Percentiles rank a stretch among this genome's conserved stretches.
Conservation (phyloP, 2,888 invertebrate genomes). For the Drosophila gaucha region DNA sequence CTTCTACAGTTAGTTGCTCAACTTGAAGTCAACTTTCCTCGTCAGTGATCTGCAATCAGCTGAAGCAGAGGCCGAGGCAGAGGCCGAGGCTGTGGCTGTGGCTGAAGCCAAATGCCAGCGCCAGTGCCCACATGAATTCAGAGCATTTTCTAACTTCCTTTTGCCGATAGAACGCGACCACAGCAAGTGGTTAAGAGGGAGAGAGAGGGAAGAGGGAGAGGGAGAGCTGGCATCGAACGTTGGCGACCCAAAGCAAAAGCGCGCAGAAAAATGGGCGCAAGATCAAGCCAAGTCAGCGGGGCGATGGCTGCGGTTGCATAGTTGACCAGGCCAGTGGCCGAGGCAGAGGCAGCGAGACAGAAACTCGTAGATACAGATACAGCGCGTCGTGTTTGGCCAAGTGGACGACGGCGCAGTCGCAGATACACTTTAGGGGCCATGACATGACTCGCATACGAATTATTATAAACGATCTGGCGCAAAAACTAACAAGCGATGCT, state of each 20-base stretch:
- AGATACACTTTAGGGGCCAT: constrained; percentile 81
- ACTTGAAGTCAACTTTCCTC: constrained; percentile 19
- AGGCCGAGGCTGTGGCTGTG: not conserved
- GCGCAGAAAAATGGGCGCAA: constrained; percentile 68
- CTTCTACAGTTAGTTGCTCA: constrained; percentile 14
- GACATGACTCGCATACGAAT: constrained; percentile 83
- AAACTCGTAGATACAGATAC: constrained; percentile 72
- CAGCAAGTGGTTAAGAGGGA: constrained; percentile 35
- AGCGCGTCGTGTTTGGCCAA: constrained; percentile 59
- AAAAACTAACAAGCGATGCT: constrained; percentile 73
- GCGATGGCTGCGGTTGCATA: constrained; percentile 62
- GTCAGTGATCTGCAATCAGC: constrained; percentile 49
- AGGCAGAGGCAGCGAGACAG: constrained; percentile 17
- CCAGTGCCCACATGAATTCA: constrained; percentile 68
- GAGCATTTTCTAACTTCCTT: constrained; percentile 80
- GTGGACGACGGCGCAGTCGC: constrained; percentile 66
- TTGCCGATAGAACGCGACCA: constrained; percentile 62
- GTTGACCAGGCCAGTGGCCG: constrained; percentile 64
- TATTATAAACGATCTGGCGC: constrained; percentile 80
- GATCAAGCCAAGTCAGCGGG: constrained; percentile 58
- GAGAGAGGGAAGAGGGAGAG: not conserved
- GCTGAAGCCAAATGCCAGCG: constrained; percentile 55
- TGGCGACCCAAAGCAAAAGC: constrained; percentile 61
- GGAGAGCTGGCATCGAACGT: constrained; percentile 45
- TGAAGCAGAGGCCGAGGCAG: constrained; percentile 21